These are phyloP conservation scores for Nymphicus hollandicus DNA, from an alignment of 2,113 vertebrate species.

Conservation along the genomic window DNA sequence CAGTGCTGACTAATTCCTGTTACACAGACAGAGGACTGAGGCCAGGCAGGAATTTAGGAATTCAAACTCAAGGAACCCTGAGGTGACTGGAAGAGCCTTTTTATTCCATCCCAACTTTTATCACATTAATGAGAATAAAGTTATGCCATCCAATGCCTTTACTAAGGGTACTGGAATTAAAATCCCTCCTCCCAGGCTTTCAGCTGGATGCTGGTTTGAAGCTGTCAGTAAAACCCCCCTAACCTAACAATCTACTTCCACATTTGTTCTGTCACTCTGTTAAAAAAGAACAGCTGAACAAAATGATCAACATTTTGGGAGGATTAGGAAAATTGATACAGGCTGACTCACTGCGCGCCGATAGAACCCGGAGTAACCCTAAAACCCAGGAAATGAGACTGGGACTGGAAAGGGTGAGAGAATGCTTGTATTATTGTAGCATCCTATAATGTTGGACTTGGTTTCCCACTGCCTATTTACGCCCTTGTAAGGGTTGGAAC, in stretches of 20 bases:
- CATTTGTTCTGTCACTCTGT: constrained; percentile 56
- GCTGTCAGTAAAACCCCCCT: not conserved
- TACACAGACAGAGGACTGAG: not conserved
- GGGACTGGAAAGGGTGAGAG: constrained; percentile 59
- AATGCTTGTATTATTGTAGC: constrained; percentile 41
- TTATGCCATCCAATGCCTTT: not conserved
- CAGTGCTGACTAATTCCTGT: not conserved
- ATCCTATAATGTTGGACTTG: not conserved
- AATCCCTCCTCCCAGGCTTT: not conserved
- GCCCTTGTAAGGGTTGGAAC: not conserved
- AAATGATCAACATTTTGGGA: constrained; percentile 66
- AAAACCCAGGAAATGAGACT: constrained; percentile 61
- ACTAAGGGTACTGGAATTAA: not conserved
- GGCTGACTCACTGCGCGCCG: constrained; percentile 61
- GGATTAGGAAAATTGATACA: constrained; percentile 69
- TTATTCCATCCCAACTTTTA: not conserved
- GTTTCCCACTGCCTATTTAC: constrained; percentile 1
- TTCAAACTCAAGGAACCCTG: not conserved
- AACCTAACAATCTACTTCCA: not conserved
- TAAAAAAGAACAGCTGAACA: constrained; percentile 72
- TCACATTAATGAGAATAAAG: not conserved
- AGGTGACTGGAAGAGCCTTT: not conserved
- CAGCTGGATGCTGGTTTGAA: not conserved
- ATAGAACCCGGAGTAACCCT: constrained; percentile 5
- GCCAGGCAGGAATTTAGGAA: not conserved